A percentile compares a stretch with the other conserved stretches of the same genome.
Evolutionary conservation across 2,797 vertebrate genomes (phyloP).

Genomic region (Avahi laniger): DNA sequence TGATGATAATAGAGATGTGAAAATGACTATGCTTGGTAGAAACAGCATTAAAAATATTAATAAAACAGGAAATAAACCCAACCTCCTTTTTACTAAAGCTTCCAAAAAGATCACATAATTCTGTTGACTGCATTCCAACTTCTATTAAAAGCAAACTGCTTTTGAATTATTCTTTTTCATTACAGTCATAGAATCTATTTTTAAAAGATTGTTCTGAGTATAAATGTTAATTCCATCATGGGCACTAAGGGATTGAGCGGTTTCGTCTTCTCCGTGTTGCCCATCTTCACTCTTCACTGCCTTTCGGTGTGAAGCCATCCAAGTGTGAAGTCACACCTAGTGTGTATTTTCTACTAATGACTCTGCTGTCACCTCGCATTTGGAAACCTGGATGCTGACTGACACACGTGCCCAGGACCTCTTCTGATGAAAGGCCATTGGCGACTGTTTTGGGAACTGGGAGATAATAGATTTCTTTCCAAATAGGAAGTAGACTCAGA

Average conservation of each 20-base stretch:
- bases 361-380: conserved; percentile 15
- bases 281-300: conserved; percentile 10
- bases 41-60: neutral
- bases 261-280: neutral
- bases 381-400: neutral
- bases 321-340: conserved; percentile 2
- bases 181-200: conserved; percentile 58
- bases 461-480: conserved; percentile 34
- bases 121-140: conserved; percentile 60
- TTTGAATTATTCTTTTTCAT: conserved; percentile 69
- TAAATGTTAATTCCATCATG: conserved; percentile 43
- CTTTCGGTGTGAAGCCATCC: neutral
- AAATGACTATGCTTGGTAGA: neutral
- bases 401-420: neutral
- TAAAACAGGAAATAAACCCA: neutral
- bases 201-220: conserved; percentile 59
- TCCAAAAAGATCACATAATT: neutral
- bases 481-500: neutral
- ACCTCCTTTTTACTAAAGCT: neutral
- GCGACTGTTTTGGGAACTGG: neutral
- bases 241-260: neutral
- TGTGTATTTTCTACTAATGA: neutral
- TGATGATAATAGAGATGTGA: neutral
- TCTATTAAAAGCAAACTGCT: conserved; percentile 62
- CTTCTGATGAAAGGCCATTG: conserved; percentile 29